Evolutionary conservation across 2,797 vertebrate genomes (phyloP).

Genomic region (Ctenopoma kingsleyae): DNA sequence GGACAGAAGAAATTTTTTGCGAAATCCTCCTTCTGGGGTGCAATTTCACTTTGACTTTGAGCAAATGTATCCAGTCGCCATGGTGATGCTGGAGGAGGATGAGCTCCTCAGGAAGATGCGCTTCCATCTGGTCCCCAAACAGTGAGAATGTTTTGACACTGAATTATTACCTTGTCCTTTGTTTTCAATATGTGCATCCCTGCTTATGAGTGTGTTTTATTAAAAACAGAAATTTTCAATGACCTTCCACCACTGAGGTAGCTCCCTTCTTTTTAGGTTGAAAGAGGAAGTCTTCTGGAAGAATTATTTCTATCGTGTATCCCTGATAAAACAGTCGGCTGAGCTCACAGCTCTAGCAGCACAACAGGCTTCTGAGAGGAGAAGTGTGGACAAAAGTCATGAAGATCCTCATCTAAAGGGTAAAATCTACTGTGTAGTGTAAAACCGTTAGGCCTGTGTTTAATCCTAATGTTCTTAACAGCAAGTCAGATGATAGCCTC

Average conservation of each 20-base stretch:
- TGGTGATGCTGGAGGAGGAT: conserved; percentile 95
- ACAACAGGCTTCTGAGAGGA: conserved; percentile 86
- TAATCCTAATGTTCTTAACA: not conserved
- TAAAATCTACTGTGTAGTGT: conserved; percentile 7
- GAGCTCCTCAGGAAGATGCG: conserved; percentile 94
- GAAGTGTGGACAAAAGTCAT: conserved; percentile 69
- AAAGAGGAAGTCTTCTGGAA: conserved; percentile 96
- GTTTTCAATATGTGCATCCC: conserved; percentile 15
- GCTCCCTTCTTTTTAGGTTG: conserved; percentile 78
- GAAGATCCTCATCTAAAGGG: conserved; percentile 54
- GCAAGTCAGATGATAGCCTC: not conserved
- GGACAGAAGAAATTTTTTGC: conserved; percentile 94
- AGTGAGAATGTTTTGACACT: conserved; percentile 83
- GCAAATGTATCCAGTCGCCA: conserved; percentile 91
- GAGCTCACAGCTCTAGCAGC: conserved; percentile 91
- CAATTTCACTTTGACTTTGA: conserved; percentile 95
- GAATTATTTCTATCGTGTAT: conserved; percentile 96
- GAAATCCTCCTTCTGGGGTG: conserved; percentile 92
- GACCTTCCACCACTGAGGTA: not conserved
- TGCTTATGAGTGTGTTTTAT: conserved; percentile 1
- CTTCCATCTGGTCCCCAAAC: conserved; percentile 94
- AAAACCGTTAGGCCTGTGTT: not conserved
- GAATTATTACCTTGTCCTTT: not conserved
- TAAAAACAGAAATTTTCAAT: conserved; percentile 12
- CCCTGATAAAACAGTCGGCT: conserved; percentile 94